Evolutionary conservation across 1,140 invertebrate species (phyloP), one percentile per base, ranked within the genome.

Genomic region (Scaptomyza hsui): DNA sequence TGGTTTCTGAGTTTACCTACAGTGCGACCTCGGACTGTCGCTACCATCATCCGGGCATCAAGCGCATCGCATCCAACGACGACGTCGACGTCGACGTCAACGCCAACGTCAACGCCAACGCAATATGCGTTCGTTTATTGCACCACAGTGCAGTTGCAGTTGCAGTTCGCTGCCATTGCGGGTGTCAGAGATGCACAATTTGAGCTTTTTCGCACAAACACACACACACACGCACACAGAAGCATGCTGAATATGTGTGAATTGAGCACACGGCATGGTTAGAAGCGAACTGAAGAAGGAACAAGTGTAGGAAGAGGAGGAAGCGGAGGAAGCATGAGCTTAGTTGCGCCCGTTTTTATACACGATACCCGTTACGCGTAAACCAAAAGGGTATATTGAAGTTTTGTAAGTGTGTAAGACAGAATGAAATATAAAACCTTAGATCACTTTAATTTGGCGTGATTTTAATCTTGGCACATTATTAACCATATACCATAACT

Each of bases 71-170:
- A 81, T 49, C 70, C 41, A 21, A 60, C 41, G 49, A 19, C 35
- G 13, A 21, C 35, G 44, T 35, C 45, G 26, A 69, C 79, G 44
- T 57, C 52, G 62, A 37, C 26, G 65, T 21, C 62, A 41, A 44
- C 60, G 57, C 6, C 42, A 13, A 41, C 26, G 61, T 21, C 48
- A 57, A 78, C 81, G 82, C 82, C 80, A 76, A 85, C 80, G 80
- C 80, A 85, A 88, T 85, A 86, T 86, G 78, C 83, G 82, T 83
- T 83, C 75, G 71, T 82, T 81, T 88, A 88, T 86, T 86, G 82
- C 82, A 86, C 82, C 82, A 88, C 74, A 80, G 72, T 49, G 62
- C 61, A 72, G 67, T 82, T 82, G 68, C 76, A 85, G 57, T 81
- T 78, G 74, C 78, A 82, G 74, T 80, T 61, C 76, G 52, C 77